Base-by-base conservation (phyloP, 2,888 invertebrate species). In the Molorchus minor region DNA sequence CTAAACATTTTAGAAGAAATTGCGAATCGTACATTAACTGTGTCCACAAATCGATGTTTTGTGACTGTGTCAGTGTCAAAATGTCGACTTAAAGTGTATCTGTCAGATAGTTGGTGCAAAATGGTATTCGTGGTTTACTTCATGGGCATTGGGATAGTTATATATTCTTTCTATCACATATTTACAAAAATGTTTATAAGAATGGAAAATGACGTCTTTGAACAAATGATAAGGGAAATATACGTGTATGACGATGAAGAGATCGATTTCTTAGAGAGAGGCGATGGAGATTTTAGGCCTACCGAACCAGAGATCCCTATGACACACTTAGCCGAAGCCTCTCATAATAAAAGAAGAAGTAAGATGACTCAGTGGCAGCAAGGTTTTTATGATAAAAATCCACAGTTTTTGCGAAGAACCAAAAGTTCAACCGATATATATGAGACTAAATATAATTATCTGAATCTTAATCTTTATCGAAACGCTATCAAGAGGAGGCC, bases 381-480 rank as follows among this genome's bases (percentile, higher is more conserved):
- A n/a, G 36, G 19, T n/a, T 57, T 52, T 15, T 57, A 45, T 13
- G 45, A 52, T 15, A 40, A 45, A 36, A 46, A 58, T 41, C 52
- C 58, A 15, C 52, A 58, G 40, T 52, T 36, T 16, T 30, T 40
- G 12, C 38, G 58, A n/a, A 58, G 41, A 41, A 58, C 58, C 2
- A 58, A 40, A 10, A 58, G 58, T 20, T 58, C 16, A 2, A 25
- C 19, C 19, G 58, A 58, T 20, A 16, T 58, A n/a, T 4, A 8
- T 13, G 29, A 40, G 20, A 33, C 20, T 3, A 25, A 35, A 12
- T 2, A 13, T 8, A 25, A n/a, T 25, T 1, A 12, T 7, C 8
- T 3, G 15, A 25, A 17, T 8, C 17, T 10, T 15, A 16, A 36
- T 15, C n/a, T 33, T 10, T n/a, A 10, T 10, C 40, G 29, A 20